Base-by-base conservation (phyloP, 2,888 invertebrate species). In the Patella pellucida region DNA sequence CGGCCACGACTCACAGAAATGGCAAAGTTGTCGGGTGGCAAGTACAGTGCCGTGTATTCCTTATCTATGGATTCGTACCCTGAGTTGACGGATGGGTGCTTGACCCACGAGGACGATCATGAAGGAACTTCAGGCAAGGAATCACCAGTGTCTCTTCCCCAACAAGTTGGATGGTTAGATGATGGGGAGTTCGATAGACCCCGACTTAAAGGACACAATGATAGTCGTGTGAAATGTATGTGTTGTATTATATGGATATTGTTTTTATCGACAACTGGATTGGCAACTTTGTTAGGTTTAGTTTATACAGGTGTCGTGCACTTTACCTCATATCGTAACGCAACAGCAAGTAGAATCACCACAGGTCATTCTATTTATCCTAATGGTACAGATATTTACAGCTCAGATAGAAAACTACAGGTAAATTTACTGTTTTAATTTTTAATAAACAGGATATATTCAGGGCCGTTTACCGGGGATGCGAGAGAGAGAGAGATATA, bases 171-270 rank as follows among this genome's bases (percentile, higher is more conserved):
- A 14, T 62, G 62, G 62, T 62, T 23, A 23, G 62, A 62, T 23
- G 62, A 62, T 23, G 23, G 62, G 19, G 62, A 62, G 19, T 62
- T 23, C 14, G 62, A 62, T 62, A 62, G 62, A 23, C 62, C 62
- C 11, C 62, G 62, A 0, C 23, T 62, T 23, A 62, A 62, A 62
- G 62, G 62, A 62, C 62, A 62, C 3, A 62, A 62, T 62, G 62
- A 62, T 62, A 62, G 62, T 14, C 62, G 62, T 62, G 62, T 62
- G 9, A 62, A 62, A 62, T 62, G 62, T 19, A 62, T 62, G 62
- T 62, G 62, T 62, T 62, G 62, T 62, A 62, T 62, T 23, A 62
- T 62, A 62, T 62, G 62, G 62, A 62, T 62, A 62, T 62, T 62
- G 23, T 62, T 62, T 62, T 62, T 62, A 19, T 62, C 62, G 12